Evolutionary conservation across 1,140 invertebrate species (phyloP), one percentile per base, ranked within the genome.

Genomic region (Halesus radiatus): DNA sequence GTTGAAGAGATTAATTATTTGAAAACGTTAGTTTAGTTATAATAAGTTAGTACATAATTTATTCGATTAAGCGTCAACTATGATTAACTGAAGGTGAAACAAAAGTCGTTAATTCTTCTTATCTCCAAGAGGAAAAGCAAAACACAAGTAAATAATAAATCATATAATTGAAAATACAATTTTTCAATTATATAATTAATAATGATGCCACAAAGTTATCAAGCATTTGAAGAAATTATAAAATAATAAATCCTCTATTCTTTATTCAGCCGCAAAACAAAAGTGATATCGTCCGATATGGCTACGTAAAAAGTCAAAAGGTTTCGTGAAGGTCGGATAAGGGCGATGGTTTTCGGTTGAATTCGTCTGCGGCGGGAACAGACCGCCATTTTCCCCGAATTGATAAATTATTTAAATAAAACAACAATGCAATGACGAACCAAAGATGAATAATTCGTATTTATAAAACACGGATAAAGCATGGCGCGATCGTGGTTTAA

Each of bases 361-460:
- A 78, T n/a, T 18, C 64, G 77, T 60, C 77, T 66, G 76, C 66
- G 77, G 66, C 26, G 50, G 77, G 20, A 54, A 50, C 56, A 53
- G 22, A 37, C 74, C 16, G 18, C 74, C 56, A 32, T 78, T 72
- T 78, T 78, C 77, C 66, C 18, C 15, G 64, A 78, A 78, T 56
- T 52, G 29, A 72, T 78, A 32, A 78, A 72, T 78, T 78, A 72
- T 37, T 37, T 37, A 37, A 78, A 78, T 78, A 78, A 37, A 37
- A 77, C 23, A 77, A 78, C 76, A 78, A 78, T 78, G 76, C 76
- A 70, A 78, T 58, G 64, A 72, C 77, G 66, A 72, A 78, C 60
- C 50, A 53, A 77, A 77, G 76, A 77, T 68, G 68, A 68, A 68
- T 18, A 29, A 37, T 23, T 20, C 26, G 72, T 37, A 6, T 37